Percentiles rank a stretch among this genome's conserved stretches.
Conservation (phyloP, 2,113 vertebrate species). For the Taxidea taxus region DNA sequence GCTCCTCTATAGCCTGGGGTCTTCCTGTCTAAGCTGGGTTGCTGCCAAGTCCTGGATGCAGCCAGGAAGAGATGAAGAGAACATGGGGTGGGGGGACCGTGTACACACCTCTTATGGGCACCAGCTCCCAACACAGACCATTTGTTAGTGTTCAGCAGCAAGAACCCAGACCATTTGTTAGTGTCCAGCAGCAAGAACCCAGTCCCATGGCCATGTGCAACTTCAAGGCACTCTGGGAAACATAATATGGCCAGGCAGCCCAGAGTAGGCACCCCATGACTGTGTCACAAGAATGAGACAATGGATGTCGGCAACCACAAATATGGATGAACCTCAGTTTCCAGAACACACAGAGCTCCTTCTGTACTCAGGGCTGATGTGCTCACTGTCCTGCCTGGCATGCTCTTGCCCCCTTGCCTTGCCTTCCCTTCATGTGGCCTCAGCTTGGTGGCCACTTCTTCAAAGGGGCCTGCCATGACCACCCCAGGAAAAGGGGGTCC, state of each 20-base stretch:
- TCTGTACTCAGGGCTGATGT: neutral
- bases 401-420: neutral
- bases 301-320: neutral
- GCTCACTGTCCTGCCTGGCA: neutral
- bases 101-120: neutral
- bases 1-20: neutral
- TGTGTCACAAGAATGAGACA: neutral
- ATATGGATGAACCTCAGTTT: neutral
- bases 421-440: neutral
- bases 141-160: neutral
- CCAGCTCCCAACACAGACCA: neutral
- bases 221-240: neutral
- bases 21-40: neutral
- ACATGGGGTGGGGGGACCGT: neutral
- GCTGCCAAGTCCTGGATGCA: neutral
- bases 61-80: neutral
- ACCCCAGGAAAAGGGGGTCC: neutral
- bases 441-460: neutral
- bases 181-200: too few relatives aligned
- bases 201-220: neutral
- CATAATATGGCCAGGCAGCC: too few relatives aligned
- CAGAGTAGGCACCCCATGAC: neutral
- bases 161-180: neutral
- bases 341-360: neutral
- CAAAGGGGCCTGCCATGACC: neutral